Conservation (phyloP, 2,113 vertebrate species). For the Sterrhoptilus dennistouni region DNA sequence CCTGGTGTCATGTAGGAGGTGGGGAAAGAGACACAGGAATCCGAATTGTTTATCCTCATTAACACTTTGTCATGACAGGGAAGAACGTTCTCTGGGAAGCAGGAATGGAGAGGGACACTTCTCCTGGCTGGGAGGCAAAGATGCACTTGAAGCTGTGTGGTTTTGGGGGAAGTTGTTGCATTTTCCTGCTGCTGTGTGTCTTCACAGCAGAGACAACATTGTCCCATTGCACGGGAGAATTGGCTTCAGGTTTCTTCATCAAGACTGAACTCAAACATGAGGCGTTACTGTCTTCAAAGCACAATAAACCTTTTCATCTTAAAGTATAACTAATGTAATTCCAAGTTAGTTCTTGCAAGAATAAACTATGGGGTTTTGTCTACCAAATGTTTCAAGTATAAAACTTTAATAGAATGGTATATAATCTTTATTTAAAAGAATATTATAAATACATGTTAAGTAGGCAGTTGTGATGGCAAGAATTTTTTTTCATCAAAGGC, state of each 20-base stretch:
- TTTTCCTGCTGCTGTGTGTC: not conserved
- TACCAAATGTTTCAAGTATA: not conserved
- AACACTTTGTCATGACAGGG: fast-evolving
- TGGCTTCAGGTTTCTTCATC: not conserved
- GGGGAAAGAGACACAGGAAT: not conserved
- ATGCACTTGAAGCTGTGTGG: too few species aligned
- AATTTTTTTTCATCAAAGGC: not conserved
- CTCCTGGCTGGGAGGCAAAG: not conserved
- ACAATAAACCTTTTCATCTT: not conserved
- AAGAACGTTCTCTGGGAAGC: fast-evolving
- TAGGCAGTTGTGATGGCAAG: not conserved
- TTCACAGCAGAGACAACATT: fast-evolving
- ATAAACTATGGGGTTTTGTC: not conserved
- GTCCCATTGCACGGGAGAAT: not conserved
- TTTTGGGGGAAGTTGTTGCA: not conserved
- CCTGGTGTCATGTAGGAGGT: not conserved
- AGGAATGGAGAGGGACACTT: not conserved
- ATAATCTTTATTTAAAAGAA: constrained; percentile 8
- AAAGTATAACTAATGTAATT: not conserved
- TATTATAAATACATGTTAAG: not conserved
- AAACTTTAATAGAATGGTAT: not conserved
- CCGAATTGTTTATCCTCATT: not conserved
- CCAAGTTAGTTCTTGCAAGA: not conserved
- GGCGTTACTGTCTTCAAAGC: not conserved
- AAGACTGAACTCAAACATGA: not conserved